Evolutionary conservation across 2,797 vertebrate genomes (phyloP).

Genomic region (Buphagus erythrorhynchus): DNA sequence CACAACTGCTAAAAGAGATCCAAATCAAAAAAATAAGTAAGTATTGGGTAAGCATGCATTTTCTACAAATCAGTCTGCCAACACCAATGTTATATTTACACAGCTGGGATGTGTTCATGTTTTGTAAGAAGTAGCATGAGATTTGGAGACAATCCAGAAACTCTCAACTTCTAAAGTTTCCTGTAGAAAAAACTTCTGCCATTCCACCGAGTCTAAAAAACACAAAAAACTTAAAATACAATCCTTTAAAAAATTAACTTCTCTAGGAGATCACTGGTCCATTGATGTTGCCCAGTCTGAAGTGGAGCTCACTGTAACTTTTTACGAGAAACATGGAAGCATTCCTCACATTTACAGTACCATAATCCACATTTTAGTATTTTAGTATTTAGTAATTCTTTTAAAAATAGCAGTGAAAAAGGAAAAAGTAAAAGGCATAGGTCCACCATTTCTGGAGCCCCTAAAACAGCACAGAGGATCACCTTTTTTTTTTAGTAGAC

Average conservation of each 20-base stretch:
- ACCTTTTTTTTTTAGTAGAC: not conserved
- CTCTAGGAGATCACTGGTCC: not conserved
- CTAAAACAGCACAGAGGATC: not conserved
- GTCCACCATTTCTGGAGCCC: not conserved
- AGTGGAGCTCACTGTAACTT: not conserved
- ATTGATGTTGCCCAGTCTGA: not conserved
- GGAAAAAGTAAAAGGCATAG: not conserved
- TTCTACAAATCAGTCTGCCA: slow-evolving; percentile 29
- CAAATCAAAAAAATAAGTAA: not conserved
- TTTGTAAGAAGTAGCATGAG: slow-evolving; percentile 40
- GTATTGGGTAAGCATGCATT: not conserved
- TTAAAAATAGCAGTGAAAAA: not conserved
- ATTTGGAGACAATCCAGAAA: slow-evolving; percentile 50
- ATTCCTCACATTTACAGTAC: not conserved
- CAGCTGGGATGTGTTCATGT: slow-evolving; percentile 46
- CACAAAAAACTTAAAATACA: not conserved
- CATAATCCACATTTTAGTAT: not conserved
- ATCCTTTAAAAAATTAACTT: not conserved
- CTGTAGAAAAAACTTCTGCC: slow-evolving; percentile 25
- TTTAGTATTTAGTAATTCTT: not conserved
- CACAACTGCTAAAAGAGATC: not conserved
- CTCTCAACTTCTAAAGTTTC: slow-evolving; percentile 51
- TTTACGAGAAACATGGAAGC: accelerated
- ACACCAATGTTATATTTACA: slow-evolving; percentile 49
- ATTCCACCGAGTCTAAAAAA: slow-evolving; percentile 50